phyloP scores from a whole-genome alignment of 2,113 vertebrate species.

The Silurus glanis region DNA sequence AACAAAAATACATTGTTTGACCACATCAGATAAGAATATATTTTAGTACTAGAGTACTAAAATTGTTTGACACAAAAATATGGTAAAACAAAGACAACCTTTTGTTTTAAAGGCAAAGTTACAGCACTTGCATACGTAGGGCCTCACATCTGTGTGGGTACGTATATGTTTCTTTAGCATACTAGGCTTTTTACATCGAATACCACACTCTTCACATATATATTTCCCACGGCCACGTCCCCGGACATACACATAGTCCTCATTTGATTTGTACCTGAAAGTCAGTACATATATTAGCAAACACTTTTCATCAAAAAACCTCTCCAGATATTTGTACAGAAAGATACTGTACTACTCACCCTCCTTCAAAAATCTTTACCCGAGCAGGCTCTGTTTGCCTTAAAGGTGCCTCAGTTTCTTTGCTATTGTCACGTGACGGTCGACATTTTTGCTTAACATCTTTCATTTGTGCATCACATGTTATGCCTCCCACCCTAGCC shows the following conservation, averaged over 20 bases:
- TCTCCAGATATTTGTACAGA: neutral
- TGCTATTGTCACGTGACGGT: slow-evolving; percentile 89
- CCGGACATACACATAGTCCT: slow-evolving; percentile 97
- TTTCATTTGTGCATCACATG: slow-evolving; percentile 86
- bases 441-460: slow-evolving; percentile 86
- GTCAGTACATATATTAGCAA: slow-evolving; percentile 1
- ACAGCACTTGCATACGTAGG: slow-evolving; percentile 95
- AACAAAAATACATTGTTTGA: neutral
- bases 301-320: slow-evolving; percentile 2
- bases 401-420: slow-evolving; percentile 82
- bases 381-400: slow-evolving; percentile 87
- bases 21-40: neutral
- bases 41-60: neutral
- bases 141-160: slow-evolving; percentile 94
- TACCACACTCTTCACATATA: slow-evolving; percentile 98
- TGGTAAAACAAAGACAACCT: slow-evolving; percentile 75
- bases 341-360: slow-evolving; percentile 75
- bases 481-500: slow-evolving; percentile 84
- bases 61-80: neutral
- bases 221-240: slow-evolving; percentile 97
- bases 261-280: slow-evolving; percentile 93
- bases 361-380: slow-evolving; percentile 99
- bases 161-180: slow-evolving; percentile 99
- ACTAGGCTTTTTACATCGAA: slow-evolving; percentile 98
- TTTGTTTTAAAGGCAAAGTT: slow-evolving; percentile 99